Base-by-base conservation (phyloP, 2,113 vertebrate species). In the Shinisaurus crocodilurus region DNA sequence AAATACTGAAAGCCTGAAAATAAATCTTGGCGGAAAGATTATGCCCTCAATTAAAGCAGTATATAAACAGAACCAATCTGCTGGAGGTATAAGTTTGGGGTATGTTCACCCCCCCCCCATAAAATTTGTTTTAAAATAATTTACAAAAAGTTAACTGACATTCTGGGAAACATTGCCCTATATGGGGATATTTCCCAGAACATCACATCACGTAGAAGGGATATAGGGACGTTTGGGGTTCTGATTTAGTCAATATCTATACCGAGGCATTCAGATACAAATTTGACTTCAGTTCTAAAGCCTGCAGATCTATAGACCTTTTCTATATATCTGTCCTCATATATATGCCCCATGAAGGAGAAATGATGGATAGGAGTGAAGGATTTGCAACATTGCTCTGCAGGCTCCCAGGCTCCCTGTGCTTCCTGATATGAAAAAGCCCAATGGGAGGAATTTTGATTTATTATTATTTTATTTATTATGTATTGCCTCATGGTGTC, bases 41-140 rank as follows among this genome's bases (percentile, higher is more conserved):
- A 92, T 90, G 23, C 89, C 70, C 88, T 90, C 82, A 84, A 86
- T 90, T 79, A 63, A 90, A 76, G 1, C n/a, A 1, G 6, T 88
- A 32, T 86, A 75, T 63, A 67, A 83, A 75, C 1, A 74, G 0
- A 87, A 48, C 6, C 79, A 60, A 57, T 57, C 87, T 88, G 48
- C 16, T 54, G 37, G 67, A 15, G 27, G 37, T 82, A 12, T 40
- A 82, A 34, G n/a, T 89, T 74, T 72, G 25, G 15, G 65, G 13
- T 37, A 20, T 4, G 18, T 82, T 23, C 20, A n/a, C n/a, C 57
- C 27, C 43, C 27, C 60, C 69, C 70, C 43, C 16, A 57, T 43
- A 72, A 12, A 63, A 45, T 6, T 63, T 2, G 43, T 83, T 54
- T 57, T 60, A 32, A 65, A 87, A 79, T 54, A 37, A 20, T 86